Base-by-base conservation (phyloP, 1,140 invertebrate genomes). In the Drosophila leontia region DNA sequence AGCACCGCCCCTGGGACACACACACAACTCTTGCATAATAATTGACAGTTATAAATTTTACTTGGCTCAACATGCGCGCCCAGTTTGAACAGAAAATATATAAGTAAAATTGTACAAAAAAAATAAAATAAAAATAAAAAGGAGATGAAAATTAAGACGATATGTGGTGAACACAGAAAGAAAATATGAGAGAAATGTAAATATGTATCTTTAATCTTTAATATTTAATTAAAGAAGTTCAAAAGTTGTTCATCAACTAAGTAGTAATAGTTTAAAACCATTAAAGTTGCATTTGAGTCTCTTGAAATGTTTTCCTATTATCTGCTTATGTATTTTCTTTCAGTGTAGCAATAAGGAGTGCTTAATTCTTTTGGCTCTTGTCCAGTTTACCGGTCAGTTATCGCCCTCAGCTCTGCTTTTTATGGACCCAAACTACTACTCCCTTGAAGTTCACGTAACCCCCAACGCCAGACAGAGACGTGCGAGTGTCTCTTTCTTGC, bases 1-100 rank as follows among this genome's bases (percentile, higher is more conserved):
- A 17, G 19, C 59, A 15, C 42, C 29, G 29, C 26, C 23, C 37
- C 59, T 26, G 19, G 41, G 23, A 23, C 48, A 60, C 75, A 84
- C 78, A 87, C 81, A 86, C 82, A 87, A 65, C 82, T 92, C 91
- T 92, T 92, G 91, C 91, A 92, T 92, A 92, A 92, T 87, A 92
- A 92, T 92, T 92, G 91, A 91, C 74, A 92, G 83, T 87, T 87
- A 87, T 92, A 92, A 87, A 91, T 91, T 91, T 92, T 65, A 80
- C 81, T 78, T 72, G 80, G 48, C 72, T 75, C 45, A 51, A 74
- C 63, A 78, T 61, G 57, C 78, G 69, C 67, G 67, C 67, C 55
- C 53, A 60, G 67, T 13, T 29, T 72, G 53, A 60, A 26, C 19
- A 39, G 48, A 60, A 48, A 48, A 41, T 17, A 68, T 45, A 58